Percentiles rank a stretch among this genome's conserved stretches.
phyloP scores from a whole-genome alignment of 2,113 vertebrate genomes.

The Erythrocercus mccallii region DNA sequence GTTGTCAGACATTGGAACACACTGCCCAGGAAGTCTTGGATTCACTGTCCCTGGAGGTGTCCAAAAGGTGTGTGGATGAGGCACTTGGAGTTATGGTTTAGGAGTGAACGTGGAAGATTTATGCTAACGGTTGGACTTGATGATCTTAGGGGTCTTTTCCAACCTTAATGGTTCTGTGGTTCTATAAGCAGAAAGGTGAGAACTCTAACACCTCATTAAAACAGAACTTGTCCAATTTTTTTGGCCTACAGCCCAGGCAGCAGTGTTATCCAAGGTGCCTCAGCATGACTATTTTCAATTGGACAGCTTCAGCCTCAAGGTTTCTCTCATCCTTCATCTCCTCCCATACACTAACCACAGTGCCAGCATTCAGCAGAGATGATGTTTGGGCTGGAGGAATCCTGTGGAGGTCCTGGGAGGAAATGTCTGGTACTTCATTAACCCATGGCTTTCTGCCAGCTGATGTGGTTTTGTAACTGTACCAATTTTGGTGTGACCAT shows the following conservation, averaged over 20 bases:
- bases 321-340: neutral
- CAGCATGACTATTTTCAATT: neutral
- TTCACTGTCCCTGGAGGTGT: neutral
- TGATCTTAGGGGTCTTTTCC: neutral
- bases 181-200: neutral
- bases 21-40: neutral
- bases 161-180: neutral
- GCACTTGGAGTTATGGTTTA: neutral
- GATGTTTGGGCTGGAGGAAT: neutral
- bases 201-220: conserved; percentile 12
- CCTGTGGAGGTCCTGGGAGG: neutral
- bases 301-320: neutral
- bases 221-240: neutral
- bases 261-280: neutral
- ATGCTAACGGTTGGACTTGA: neutral
- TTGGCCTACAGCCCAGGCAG: neutral
- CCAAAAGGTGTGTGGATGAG: neutral
- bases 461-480: neutral
- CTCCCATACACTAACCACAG: neutral
- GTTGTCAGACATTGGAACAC: neutral
- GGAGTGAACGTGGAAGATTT: neutral
- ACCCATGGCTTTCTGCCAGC: neutral
- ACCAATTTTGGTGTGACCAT: neutral
- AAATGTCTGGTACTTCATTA: neutral
- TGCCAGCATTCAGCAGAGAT: neutral